Evolutionary conservation across 2,888 invertebrate genomes (phyloP), one percentile per base, ranked within the genome.

Genomic region (Drosophila longiperda): DNA sequence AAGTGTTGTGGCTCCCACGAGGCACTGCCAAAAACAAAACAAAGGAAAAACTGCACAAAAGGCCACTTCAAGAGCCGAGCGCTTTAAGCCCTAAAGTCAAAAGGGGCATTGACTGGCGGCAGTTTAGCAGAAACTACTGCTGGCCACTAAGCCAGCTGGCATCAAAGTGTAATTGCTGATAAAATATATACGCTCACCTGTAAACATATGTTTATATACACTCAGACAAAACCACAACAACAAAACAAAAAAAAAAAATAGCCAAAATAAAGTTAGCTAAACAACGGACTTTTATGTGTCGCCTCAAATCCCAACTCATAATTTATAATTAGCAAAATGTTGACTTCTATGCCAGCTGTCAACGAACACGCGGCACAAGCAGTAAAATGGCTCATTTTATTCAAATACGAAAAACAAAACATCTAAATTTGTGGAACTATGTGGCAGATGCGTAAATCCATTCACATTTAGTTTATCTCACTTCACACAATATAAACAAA

Each of bases 311-410:
- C 53, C 48, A 23, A 54, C 57, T 71, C 76, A 75, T 84, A 68
- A 81, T 84, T 87, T 87, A 82, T 82, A 87, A 87, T 89, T 89
- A 89, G 70, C 59, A 64, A 75, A 68, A 62, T 69, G 73, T 42
- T 66, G 49, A 66, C 52, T 69, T 69, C 61, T 48, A 52, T 66
- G 67, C 50, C 62, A 67, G 60, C 68, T 75, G 87, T 70, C 69
- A 50, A 50, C 48, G 42, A 55, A 4, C n/a, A n/a, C 26, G 32
- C 40, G 45, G 50, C 40, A 58, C 52, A 50, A 40, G 53, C 69
- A 26, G 48, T 57, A 53, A 33, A 50, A n/a, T 9, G 3, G 55
- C 42, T 49, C 45, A 33, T 50, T 68, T 59, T 57, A 64, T 66
- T 48, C 29, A 67, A 67, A 73, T 67, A 75, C 66, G 66, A 45